Percentiles rank a stretch among this genome's conserved stretches.
Evolutionary conservation across 2,113 vertebrate species (phyloP).

Genomic region (Rousettus leschenaultii): DNA sequence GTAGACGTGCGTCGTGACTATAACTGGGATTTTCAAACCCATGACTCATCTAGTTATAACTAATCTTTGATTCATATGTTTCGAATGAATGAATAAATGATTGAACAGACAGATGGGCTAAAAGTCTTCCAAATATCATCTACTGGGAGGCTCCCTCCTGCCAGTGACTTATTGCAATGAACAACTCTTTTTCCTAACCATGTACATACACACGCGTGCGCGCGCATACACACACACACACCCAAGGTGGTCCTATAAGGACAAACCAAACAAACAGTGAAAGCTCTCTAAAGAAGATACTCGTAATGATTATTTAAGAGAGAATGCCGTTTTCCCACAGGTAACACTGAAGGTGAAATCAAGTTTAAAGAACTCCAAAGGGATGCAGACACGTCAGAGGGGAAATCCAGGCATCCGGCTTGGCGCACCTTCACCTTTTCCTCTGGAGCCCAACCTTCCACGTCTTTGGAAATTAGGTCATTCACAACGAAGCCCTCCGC

Average conservation of each 20-base stretch:
- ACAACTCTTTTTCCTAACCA: background rate
- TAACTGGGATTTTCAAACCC: background rate
- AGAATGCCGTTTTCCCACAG: background rate
- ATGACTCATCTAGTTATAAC: background rate
- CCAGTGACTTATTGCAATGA: background rate
- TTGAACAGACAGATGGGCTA: background rate
- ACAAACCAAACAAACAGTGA: background rate
- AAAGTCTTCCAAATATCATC: background rate
- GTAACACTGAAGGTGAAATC: background rate
- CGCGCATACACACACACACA: background rate
- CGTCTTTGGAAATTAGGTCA: background rate
- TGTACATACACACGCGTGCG: background rate
- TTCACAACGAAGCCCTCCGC: background rate
- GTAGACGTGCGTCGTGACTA: background rate
- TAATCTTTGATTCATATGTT: background rate
- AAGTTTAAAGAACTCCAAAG: background rate
- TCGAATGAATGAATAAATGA: background rate
- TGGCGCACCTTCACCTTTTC: background rate
- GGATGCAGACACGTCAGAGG: background rate
- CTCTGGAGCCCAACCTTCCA: no score
- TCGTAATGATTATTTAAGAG: background rate
- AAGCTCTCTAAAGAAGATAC: background rate
- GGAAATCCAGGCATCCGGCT: background rate
- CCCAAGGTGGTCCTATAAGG: background rate
- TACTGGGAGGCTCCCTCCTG: background rate